Conservation (phyloP, 2,888 invertebrate species). For the Acleris cristana region DNA sequence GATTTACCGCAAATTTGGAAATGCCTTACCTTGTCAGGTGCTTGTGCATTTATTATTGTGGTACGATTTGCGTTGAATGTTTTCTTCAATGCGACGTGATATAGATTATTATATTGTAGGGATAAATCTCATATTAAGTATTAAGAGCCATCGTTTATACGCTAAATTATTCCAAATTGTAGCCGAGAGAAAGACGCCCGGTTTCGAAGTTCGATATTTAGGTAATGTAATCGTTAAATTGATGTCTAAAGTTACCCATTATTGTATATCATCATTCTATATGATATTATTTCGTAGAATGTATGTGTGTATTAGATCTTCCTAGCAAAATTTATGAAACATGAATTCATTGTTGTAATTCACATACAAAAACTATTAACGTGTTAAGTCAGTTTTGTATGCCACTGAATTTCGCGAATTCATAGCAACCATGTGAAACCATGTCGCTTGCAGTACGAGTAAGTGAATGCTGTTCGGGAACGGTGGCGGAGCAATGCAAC, state of each 20-base stretch:
- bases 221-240: constrained; percentile 60
- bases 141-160: constrained; percentile 56
- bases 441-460: constrained; percentile 6
- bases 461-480: constrained; percentile 13
- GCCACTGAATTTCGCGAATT: constrained; percentile 7
- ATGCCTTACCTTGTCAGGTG: constrained; percentile 40
- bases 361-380: constrained; percentile 20
- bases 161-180: constrained; percentile 52
- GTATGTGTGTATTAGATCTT: constrained; percentile 28
- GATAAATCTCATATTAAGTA: constrained; percentile 66
- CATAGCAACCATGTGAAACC: background rate
- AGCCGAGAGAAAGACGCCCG: constrained; percentile 66
- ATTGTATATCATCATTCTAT: constrained; percentile 32
- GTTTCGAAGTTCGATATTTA: constrained; percentile 52
- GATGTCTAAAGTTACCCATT: constrained; percentile 63
- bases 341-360: constrained; percentile 4
- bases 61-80: constrained; percentile 65
- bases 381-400: constrained; percentile 12
- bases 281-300: constrained; percentile 30
- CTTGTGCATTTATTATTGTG: constrained; percentile 34
- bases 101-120: constrained; percentile 73
- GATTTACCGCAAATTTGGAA: constrained; percentile 62
- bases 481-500: constrained; percentile 16
- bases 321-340: constrained; percentile 18
- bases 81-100: constrained; percentile 76